These are phyloP conservation scores for Pogonomyrmex barbatus DNA, from an alignment of 1,140 invertebrate genomes.

Conservation along the genomic window DNA sequence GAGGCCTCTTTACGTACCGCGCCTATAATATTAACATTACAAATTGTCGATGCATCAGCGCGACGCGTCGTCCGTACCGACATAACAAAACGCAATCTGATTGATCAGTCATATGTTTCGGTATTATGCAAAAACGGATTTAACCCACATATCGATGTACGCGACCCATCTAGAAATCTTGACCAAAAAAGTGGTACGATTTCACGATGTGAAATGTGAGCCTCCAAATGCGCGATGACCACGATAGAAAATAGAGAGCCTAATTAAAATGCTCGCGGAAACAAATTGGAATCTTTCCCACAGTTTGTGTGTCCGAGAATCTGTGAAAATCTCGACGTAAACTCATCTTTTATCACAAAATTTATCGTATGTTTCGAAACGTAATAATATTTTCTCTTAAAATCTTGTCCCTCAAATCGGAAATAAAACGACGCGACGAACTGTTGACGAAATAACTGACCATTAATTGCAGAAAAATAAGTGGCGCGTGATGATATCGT, in stretches of 20 bases:
- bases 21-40: constrained; percentile 80
- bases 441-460: background rate
- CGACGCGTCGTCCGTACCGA: constrained; percentile 1
- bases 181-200: constrained; percentile 53
- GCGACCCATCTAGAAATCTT: constrained; percentile 30
- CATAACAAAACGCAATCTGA: background rate
- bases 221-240: constrained; percentile 38
- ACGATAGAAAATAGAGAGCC: background rate
- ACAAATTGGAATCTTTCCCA: background rate
- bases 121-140: constrained; percentile 62
- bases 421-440: background rate
- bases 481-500: background rate
- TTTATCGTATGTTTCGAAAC: background rate
- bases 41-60: constrained; percentile 66
- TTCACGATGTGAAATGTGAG: background rate
- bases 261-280: background rate
- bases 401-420: too few species aligned
- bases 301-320: background rate
- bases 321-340: background rate
- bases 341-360: background rate
- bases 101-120: background rate
- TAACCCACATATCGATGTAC: constrained; percentile 59
- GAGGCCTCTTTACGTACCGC: constrained; percentile 52
- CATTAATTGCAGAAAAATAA: background rate
- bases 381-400: too few species aligned